Evolutionary conservation across 2,113 vertebrate genomes (phyloP), one percentile per base, ranked within the genome.

Genomic region (Dolichotis patagonum): DNA sequence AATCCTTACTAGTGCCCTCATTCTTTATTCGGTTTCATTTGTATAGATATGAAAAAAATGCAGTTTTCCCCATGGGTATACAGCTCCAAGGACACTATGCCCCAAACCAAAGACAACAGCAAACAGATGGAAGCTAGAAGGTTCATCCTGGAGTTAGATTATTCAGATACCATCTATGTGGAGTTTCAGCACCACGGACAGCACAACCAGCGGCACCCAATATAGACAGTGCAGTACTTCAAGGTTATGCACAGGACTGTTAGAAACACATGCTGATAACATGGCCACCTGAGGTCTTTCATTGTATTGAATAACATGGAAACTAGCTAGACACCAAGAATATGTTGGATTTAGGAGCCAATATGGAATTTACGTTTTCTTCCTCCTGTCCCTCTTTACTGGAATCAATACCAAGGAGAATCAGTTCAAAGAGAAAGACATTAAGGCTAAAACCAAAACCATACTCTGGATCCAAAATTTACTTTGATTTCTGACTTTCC

Each of bases 401-500:
- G 3, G 75, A 92, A 73, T 92, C 1, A 26, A 19, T 41, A 32
- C 60, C 35, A 81, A 58, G n/a, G 38, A 77, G 30, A 60, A 90
- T 69, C 67, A 69, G 35, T 69, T 69, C 67, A 69, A 69, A 69
- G 35, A 69, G 67, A 69, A 69, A 12, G 19, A 49, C 4, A 26
- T 81, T 75, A 85, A 75, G 49, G 43, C 12, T 43, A 73, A 96
- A 95, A 90, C 30, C 87, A 93, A 91, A 96, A 28, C 46, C 56
- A 38, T 3, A 46, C 8, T 1, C 69, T 60, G 91, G 75, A 92
- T 11, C 3, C 38, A 96, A 63, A 88, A 67, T 26, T 43, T 63
- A 85, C 20, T 90, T 81, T 60, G 52, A 22, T 41, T 95, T 94
- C 84, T 77, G 52, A 54, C 69, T 85, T 85, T 30, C 2, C 43